Evolutionary conservation across 2,888 invertebrate species (phyloP).

Genomic region (Tetragonula carbonaria): DNA sequence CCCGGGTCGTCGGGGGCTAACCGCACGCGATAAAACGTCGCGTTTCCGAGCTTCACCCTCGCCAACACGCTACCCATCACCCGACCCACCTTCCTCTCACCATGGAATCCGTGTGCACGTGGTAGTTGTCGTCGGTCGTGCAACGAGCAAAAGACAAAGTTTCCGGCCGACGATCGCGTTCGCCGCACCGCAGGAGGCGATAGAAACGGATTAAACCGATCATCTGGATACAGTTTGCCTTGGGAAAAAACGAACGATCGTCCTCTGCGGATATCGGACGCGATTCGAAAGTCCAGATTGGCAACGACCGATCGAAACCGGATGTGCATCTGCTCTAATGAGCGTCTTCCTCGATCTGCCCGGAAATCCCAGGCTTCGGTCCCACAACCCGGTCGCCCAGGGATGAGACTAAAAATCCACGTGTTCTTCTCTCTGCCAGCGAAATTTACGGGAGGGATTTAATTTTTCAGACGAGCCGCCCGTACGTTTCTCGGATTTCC

Average conservation of each 20-base stretch:
- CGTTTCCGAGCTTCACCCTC: conserved; percentile 36
- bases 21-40: conserved; percentile 66
- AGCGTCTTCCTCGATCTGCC: not conserved
- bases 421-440: not conserved
- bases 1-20: conserved; percentile 53
- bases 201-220: conserved; percentile 4
- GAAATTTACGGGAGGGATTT: conserved; percentile 11
- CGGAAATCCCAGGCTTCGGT: not conserved
- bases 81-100: not conserved
- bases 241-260: not conserved
- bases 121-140: conserved; percentile 30
- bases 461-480: conserved; percentile 3
- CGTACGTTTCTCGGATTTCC: conserved; percentile 7
- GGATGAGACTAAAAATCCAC: not conserved
- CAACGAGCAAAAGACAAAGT: conserved; percentile 39
- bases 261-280: too few relatives aligned
- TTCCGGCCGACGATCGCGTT: conserved; percentile 1
- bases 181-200: not conserved
- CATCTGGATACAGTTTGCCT: not conserved
- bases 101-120: not conserved
- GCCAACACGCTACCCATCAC: not conserved
- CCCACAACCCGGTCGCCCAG: not conserved
- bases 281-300: too few relatives aligned
- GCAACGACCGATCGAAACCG: conserved; percentile 5
- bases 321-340: not conserved